Evolutionary conservation across 2,797 vertebrate genomes (phyloP).

Genomic region (Alca torda): DNA sequence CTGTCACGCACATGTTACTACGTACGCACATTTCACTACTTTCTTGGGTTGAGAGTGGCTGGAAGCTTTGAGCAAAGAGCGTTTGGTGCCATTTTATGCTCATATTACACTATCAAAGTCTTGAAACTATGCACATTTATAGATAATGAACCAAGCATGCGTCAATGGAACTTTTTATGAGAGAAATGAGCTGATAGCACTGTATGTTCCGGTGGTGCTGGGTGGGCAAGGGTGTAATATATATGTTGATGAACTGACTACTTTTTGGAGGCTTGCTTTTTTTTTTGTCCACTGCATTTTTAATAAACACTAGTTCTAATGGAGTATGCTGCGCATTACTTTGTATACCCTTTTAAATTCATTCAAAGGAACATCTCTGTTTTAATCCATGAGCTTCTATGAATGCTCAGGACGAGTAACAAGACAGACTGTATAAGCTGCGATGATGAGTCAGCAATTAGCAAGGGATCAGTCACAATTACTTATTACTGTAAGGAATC

Average conservation of each 20-base stretch:
- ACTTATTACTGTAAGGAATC: background rate
- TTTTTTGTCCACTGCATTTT: conserved; percentile 31
- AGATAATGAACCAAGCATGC: background rate
- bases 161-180: background rate
- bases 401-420: background rate
- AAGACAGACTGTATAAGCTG: background rate
- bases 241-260: background rate
- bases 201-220: background rate
- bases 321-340: background rate
- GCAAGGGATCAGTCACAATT: background rate
- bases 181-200: background rate
- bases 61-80: background rate
- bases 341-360: background rate
- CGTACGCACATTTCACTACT: background rate
- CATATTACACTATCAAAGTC: background rate
- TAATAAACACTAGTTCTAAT: conserved; percentile 60
- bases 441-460: background rate
- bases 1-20: background rate
- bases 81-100: conserved; percentile 16
- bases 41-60: background rate
- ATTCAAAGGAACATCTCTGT: background rate
- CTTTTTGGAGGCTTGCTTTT: conserved; percentile 5
- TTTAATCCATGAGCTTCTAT: background rate
- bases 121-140: conserved; percentile 45
- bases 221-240: background rate